Evolutionary conservation across 2,797 vertebrate genomes (phyloP).

Genomic region (Dipus sagitta): DNA sequence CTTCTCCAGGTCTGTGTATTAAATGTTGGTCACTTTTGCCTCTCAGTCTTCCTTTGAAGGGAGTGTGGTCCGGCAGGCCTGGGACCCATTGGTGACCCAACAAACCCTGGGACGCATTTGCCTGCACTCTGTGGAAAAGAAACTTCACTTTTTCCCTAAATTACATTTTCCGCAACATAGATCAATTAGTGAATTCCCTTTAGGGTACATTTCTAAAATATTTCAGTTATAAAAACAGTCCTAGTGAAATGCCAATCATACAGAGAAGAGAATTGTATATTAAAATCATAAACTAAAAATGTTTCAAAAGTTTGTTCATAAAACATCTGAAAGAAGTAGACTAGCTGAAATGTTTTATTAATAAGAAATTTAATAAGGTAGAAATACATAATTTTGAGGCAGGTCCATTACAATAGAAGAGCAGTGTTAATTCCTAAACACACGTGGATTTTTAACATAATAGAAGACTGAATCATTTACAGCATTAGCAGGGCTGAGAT

Average conservation of each 20-base stretch:
- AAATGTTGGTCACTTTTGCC: fast-evolving
- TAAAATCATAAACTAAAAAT: slow-evolving; percentile 1
- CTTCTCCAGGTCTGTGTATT: neutral
- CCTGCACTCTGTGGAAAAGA: neutral
- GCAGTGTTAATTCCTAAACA: neutral
- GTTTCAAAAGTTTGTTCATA: neutral
- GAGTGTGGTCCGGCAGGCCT: fast-evolving
- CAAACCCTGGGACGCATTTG: neutral
- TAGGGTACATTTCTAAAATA: neutral
- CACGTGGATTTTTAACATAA: slow-evolving; percentile 12
- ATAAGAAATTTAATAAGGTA: slow-evolving; percentile 37
- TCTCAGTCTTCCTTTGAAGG: neutral
- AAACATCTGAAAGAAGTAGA: neutral
- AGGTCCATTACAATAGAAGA: neutral
- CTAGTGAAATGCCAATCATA: neutral
- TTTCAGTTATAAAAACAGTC: neutral
- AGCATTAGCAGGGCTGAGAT: slow-evolving; percentile 39
- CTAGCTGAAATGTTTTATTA: neutral
- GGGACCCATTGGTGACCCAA: too few relatives aligned
- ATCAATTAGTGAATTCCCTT: neutral
- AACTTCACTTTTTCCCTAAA: neutral
- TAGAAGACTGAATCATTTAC: slow-evolving; percentile 12
- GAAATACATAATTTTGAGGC: slow-evolving; percentile 35
- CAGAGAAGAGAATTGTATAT: slow-evolving; percentile 11
- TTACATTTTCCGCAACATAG: neutral